Conservation (phyloP, 2,888 invertebrate genomes). For the Perithous albicinctus region DNA sequence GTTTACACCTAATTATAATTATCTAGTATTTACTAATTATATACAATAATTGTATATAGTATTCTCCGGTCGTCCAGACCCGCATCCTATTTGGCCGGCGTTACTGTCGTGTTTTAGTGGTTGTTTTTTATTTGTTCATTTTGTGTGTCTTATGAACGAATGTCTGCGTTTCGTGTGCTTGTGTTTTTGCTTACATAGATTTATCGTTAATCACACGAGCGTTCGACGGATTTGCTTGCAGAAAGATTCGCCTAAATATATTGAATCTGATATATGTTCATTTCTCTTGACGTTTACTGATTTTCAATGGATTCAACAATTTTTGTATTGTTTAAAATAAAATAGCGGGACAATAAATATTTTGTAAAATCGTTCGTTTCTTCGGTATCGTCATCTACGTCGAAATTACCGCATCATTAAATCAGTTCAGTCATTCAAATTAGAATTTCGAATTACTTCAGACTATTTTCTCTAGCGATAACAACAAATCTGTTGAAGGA, state of each 20-base stretch:
- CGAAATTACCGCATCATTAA: neutral
- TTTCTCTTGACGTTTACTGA: neutral
- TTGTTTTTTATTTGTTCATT: conserved; percentile 21
- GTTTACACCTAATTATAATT: conserved; percentile 49
- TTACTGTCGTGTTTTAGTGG: conserved; percentile 73
- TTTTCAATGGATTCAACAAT: neutral
- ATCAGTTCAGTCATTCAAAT: neutral
- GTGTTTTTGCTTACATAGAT: conserved; percentile 29
- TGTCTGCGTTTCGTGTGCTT: conserved; percentile 26
- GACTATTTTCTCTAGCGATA: neutral
- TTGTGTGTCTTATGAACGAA: conserved; percentile 44
- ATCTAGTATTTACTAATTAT: conserved; percentile 43
- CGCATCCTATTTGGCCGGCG: conserved; percentile 79
- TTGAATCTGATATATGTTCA: neutral
- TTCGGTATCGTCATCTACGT: neutral
- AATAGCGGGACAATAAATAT: neutral
- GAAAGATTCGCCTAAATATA: too few species aligned
- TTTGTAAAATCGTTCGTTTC: neutral
- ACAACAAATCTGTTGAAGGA: neutral
- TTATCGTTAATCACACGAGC: conserved; percentile 40
- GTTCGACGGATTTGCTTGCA: conserved; percentile 24
- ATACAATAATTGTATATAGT: conserved; percentile 53
- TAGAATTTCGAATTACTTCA: neutral
- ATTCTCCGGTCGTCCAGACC: conserved; percentile 63
- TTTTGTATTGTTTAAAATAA: neutral